Conservation (phyloP, 1,140 invertebrate species). For the Diachasma alloeum region DNA sequence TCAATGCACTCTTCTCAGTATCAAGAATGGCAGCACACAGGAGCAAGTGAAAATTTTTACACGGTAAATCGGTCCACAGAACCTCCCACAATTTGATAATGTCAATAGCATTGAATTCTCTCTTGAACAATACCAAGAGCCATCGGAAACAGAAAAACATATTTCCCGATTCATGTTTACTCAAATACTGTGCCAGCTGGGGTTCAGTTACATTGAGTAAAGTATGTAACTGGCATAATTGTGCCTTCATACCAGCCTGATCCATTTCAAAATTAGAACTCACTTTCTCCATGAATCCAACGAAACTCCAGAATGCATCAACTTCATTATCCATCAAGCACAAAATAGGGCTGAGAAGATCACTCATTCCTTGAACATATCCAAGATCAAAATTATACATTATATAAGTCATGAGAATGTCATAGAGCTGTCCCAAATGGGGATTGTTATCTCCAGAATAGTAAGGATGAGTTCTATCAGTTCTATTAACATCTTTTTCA, state of each 20-base stretch:
- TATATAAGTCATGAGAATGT: constrained; percentile 98
- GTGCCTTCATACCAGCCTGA: constrained; percentile 95
- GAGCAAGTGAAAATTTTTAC: constrained; percentile 93
- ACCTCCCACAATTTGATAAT: constrained; percentile 85
- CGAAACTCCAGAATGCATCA: constrained; percentile 99
- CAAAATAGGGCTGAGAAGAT: constrained; percentile 92
- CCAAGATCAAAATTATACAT: constrained; percentile 99
- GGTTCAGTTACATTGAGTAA: constrained; percentile 85
- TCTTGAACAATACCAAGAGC: constrained; percentile 85
- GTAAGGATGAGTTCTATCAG: constrained; percentile 91
- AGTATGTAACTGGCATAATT: constrained; percentile 85
- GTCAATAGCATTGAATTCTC: constrained; percentile 79
- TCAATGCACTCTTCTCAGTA: constrained; percentile 83
- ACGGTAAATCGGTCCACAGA: constrained; percentile 90
- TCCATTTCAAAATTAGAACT: constrained; percentile 96
- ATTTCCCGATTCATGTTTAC: constrained; percentile 92
- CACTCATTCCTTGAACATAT: constrained; percentile 97
- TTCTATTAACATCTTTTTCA: constrained; percentile 97
- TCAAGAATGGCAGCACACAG: constrained; percentile 92
- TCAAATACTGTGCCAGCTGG: constrained; percentile 84
- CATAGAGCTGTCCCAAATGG: constrained; percentile 84
- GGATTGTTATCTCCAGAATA: constrained; percentile 92
- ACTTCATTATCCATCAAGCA: constrained; percentile 91
- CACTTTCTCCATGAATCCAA: constrained; percentile 97
- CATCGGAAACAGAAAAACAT: constrained; percentile 99